Base-by-base conservation (phyloP, 2,888 invertebrate species). In the Toxonevra muliebris region DNA sequence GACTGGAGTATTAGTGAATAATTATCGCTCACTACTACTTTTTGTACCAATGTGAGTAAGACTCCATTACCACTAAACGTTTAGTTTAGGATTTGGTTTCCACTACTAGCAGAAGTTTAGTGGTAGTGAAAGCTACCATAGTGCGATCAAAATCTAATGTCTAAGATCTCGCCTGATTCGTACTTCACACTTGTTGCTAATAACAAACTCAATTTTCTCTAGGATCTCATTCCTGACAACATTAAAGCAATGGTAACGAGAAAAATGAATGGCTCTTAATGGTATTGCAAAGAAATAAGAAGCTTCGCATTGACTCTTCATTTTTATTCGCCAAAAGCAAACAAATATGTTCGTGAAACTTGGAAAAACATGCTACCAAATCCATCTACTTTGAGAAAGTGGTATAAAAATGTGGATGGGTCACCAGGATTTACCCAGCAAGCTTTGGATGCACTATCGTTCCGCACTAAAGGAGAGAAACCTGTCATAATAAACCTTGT, bases 311-410 rank as follows among this genome's bases (percentile, higher is more conserved):
- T 76, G 30, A 80, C 80, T 7, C 66, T 81, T 4, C 75, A 81
- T 61, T 82, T 77, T 65, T 79, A 80, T 61, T 80, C 79, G 0
- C 76, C 77, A n/a, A 77, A 75, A 69, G 82, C 77, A 1, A 81
- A 82, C 66, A 64, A 74, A 13, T 83, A 79, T 72, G 78, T 82
- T 2, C 63, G 82, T 69, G 66, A 79, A 72, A 74, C 71, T 54
- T 84, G 80, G 71, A 68, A 77, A 13, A 75, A 75, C 8, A 69
- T 69, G 63, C 67, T 81, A 17, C 82, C 83, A 30, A 77, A 78
- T 70, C 65, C 70, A 8, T 72, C 72, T 17, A 81, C 79, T 2
- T 74, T 83, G 10, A 70, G 75, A 48, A 79, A 75, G 48, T 84
- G 82, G 83, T 81, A 79, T 59, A 57, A 70, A 42, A 71, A 69